These are phyloP conservation scores for Proteles cristata DNA, from an alignment of 2,113 vertebrate genomes.

Conservation along the genomic window DNA sequence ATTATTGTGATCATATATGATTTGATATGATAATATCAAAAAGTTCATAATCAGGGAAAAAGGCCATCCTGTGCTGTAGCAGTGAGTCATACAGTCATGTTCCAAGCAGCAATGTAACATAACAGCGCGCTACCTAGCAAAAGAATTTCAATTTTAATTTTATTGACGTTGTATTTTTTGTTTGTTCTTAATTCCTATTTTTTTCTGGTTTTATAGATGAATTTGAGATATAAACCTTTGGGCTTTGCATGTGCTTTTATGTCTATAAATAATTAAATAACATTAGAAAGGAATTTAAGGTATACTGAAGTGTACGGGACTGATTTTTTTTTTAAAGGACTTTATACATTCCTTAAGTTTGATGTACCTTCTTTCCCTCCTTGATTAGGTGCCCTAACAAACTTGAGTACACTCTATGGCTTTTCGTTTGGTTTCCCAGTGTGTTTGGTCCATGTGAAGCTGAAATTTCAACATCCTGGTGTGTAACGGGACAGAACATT, in stretches of 20 bases:
- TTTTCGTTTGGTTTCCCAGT: neutral
- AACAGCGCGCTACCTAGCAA: neutral
- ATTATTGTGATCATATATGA: neutral
- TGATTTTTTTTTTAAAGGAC: neutral
- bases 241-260: neutral
- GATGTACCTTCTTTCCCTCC: neutral
- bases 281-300: neutral
- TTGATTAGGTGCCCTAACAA: neutral
- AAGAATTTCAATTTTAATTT: slow-evolving; percentile 15
- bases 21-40: neutral
- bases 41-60: neutral
- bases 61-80: neutral
- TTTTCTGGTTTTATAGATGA: neutral
- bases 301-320: neutral
- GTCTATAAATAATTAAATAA: slow-evolving; percentile 16
- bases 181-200: neutral
- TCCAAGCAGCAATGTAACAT: neutral
- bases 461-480: neutral
- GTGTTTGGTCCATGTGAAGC: neutral
- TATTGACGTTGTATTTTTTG: neutral
- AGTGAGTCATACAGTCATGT: neutral
- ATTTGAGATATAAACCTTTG: neutral
- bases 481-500: neutral
- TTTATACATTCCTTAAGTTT: neutral
- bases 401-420: neutral